These are phyloP conservation scores for Scaptomyza pallida DNA, from an alignment of 1,140 invertebrate species.

Conservation along the genomic window DNA sequence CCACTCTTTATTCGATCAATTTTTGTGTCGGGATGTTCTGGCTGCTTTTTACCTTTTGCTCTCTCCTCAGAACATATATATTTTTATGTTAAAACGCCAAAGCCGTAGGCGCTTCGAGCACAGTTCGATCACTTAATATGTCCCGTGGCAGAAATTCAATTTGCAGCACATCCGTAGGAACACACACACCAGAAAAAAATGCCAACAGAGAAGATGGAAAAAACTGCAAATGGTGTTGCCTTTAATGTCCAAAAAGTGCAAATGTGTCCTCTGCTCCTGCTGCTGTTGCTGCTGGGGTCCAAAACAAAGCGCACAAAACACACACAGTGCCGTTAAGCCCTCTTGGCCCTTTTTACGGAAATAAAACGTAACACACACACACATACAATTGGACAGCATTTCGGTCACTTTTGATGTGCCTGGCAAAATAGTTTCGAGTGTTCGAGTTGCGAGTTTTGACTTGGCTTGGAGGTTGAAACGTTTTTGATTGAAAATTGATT, in stretches of 20 bases:
- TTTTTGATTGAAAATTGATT: conserved; percentile 80
- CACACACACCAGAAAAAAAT: conserved; percentile 35
- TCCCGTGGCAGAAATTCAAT: conserved; percentile 82
- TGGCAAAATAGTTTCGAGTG: conserved; percentile 6
- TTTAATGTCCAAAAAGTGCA: conserved; percentile 76
- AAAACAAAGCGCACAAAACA: conserved; percentile 44
- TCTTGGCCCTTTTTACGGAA: conserved; percentile 28
- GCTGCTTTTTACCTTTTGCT: conserved; percentile 35
- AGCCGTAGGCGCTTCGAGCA: conserved; percentile 56
- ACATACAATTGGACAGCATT: conserved; percentile 12
- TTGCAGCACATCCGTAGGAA: conserved; percentile 72
- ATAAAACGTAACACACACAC: conserved; percentile 28
- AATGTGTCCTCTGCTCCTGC: conserved; percentile 51
- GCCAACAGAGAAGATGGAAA: not conserved
- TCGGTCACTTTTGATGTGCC: conserved; percentile 31
- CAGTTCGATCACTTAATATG: conserved; percentile 71
- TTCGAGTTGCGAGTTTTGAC: conserved; percentile 13
- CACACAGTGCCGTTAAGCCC: conserved; percentile 30
- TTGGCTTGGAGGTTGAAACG: conserved; percentile 37
- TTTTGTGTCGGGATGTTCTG: not conserved
- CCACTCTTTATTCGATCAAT: conserved; percentile 29
- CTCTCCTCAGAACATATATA: conserved; percentile 56
- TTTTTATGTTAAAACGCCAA: conserved; percentile 81
- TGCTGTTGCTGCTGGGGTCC: not conserved
- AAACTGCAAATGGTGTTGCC: conserved; percentile 51